Evolutionary conservation across 1,140 invertebrate genomes (phyloP), one percentile per base, ranked within the genome.

Genomic region (Popillia japonica): DNA sequence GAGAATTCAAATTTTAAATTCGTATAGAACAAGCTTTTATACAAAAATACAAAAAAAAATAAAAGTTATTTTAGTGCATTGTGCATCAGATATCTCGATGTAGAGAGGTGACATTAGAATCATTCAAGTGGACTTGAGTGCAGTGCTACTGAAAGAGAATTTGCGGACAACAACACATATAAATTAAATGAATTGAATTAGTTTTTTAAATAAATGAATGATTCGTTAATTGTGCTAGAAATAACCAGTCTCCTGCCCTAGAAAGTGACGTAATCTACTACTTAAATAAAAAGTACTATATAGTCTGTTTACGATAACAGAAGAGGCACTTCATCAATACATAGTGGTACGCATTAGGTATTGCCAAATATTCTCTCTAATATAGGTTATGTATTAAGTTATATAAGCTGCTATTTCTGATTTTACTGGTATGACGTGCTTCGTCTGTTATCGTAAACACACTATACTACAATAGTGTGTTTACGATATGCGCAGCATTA

Each of bases 81-180:
- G 48, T 55, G 48, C 48, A n/a, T n/a, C n/a, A 55, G 14, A 6
- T 14, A 55, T 55, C 14, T 55, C 48, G 11, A 14, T 55, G 48
- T 55, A 55, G 3, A 55, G 14, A 55, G 17, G 48, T 55, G 48
- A 55, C 48, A 55, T 55, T 55, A 55, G 48, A 55, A 55, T 55
- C 48, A 55, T 17, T 55, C 48, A 55, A 55, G 48, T 55, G 48
- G 48, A 55, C 27, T 34, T 34, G 27, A n/a, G 44, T 55, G 48
- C 14, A 55, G 48, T 55, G 48, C 48, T 55, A 55, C 48, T 55
- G 48, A 55, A 55, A 55, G 17, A 55, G 48, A 55, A 55, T 55
- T 55, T n/a, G 48, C 17, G 48, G n/a, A n/a, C 0, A 55, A 14
- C 14, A 55, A 55, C 17, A 17, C 48, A 55, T 55, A n/a, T 17